Evolutionary conservation across 1,140 invertebrate species (phyloP), one percentile per base, ranked within the genome.

Genomic region (Pectinophora gossypiella): DNA sequence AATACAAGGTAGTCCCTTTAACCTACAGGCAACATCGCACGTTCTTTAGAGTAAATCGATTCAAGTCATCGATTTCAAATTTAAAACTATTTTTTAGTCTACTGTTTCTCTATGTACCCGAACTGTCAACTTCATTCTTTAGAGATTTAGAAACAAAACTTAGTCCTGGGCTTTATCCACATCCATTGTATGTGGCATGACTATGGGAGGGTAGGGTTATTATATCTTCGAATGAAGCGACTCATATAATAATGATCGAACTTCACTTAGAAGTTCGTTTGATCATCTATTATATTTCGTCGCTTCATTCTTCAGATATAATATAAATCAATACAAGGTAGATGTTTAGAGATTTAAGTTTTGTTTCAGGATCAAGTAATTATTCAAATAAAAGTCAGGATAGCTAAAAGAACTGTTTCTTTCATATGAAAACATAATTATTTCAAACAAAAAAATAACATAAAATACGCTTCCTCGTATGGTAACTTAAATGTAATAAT

Each of bases 271-370:
- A 15, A 38, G 36, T 38, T 38, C 36, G 36, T 38, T 38, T 38
- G 36, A 38, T 38, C 36, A 38, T 38, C 36, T 38, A 38, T 38
- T 38, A 38, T 38, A 38, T 38, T 9, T 38, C 36, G 36, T 38
- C 36, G 36, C 13, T 38, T 38, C 36, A 38, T 38, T 38, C 13
- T 4, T n/a, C n/a, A n/a, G n/a, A n/a, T n/a, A n/a, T n/a, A n/a
- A 38, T 38, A 38, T 38, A 38, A 38, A 7, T 38, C 3, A 7
- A 7, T 38, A 38, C 36, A 38, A 38, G 7, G 36, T 38, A 38
- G 36, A 38, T 15, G 7, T 38, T 38, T 38, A 38, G 36, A 38
- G 36, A 38, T 7, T 9, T 3, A 38, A 38, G 13, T 27, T 38
- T 38, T 38, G 36, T 38, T 38, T 15, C 13, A 38, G 13, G 36